Evolutionary conservation across 1,140 invertebrate genomes (phyloP), one percentile per base, ranked within the genome.

Genomic region (Planococcus citri): DNA sequence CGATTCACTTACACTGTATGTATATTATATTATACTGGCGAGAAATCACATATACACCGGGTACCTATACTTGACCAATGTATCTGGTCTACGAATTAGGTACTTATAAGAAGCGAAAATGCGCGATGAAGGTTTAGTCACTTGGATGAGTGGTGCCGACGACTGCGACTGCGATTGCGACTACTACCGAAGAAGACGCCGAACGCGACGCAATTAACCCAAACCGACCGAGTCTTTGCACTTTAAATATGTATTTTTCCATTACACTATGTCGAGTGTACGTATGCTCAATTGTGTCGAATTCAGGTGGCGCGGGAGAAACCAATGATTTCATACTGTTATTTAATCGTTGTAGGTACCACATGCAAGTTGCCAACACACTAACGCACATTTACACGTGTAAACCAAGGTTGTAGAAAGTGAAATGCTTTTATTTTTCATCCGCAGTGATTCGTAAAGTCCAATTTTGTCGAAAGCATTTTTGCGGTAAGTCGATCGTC

Each of bases 241-340:
- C 20, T 27, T 64, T 64, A 64, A 24, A 58, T 8, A 64, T 27
- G 17, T 51, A n/a, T n/a, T n/a, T n/a, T n/a, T n/a, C n/a, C n/a
- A n/a, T 20, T 17, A 51, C 41, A 60, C n/a, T 22, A 22, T n/a
- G 51, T 58, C 17, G 51, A n/a, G 17, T 58, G n/a, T n/a, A n/a
- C n/a, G n/a, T 60, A 20, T 60, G 57, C 57, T 64, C 6, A 17
- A 27, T 64, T 64, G 25, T 64, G 60, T 64, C 22, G 25, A 25
- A 25, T 64, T 24, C 10, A 51, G n/a, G n/a, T n/a, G n/a, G 10
- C 41, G 17, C 51, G 60, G 60, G 60, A 64, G 60, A 64, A 64
- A 64, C 60, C 60, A 17, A 64, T 64, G 60, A 64, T 64, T 64
- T 64, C 60, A 64, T 64, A 64, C 3, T 64, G 25, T 64, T 64